phyloP scores from a whole-genome alignment of 2,797 vertebrate genomes.

The Paramormyrops hopkinsi region DNA sequence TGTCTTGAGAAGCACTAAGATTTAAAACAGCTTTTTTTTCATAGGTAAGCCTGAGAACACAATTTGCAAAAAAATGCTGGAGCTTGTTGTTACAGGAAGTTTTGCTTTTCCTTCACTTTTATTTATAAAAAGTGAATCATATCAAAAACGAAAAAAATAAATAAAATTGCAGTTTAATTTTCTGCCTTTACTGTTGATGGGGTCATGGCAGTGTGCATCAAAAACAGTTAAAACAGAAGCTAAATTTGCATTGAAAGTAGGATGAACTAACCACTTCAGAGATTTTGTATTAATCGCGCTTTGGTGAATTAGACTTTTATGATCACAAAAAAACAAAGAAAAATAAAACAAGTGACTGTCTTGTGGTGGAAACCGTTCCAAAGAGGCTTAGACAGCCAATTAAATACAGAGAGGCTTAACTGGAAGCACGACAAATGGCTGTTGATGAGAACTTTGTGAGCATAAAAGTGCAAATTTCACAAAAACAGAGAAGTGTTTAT shows the following conservation, averaged over 20 bases:
- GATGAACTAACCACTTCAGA: not conserved
- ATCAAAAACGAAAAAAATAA: not conserved
- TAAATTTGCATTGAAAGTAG: not conserved
- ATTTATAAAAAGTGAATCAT: not conserved
- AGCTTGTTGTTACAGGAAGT: not conserved
- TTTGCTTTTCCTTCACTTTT: not conserved
- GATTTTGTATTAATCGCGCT: not conserved
- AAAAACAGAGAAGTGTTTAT: not conserved
- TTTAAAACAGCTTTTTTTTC: not conserved
- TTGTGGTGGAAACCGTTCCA: not conserved
- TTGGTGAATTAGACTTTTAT: not conserved
- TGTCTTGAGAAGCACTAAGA: not conserved
- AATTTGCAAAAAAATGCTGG: not conserved
- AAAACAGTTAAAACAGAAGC: not conserved
- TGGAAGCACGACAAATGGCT: not conserved
- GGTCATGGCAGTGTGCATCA: not conserved
- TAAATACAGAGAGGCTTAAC: slow-evolving; percentile 7
- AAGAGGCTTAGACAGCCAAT: not conserved
- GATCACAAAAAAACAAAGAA: not conserved
- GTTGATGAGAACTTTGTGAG: not conserved
- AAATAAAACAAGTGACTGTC: not conserved
- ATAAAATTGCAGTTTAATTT: not conserved
- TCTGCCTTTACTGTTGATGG: not conserved
- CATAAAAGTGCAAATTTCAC: not conserved
- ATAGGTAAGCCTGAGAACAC: not conserved